A percentile compares a stretch with the other conserved stretches of the same genome.
phyloP scores from a whole-genome alignment of 2,113 vertebrate species.

The Mesocricetus auratus region DNA sequence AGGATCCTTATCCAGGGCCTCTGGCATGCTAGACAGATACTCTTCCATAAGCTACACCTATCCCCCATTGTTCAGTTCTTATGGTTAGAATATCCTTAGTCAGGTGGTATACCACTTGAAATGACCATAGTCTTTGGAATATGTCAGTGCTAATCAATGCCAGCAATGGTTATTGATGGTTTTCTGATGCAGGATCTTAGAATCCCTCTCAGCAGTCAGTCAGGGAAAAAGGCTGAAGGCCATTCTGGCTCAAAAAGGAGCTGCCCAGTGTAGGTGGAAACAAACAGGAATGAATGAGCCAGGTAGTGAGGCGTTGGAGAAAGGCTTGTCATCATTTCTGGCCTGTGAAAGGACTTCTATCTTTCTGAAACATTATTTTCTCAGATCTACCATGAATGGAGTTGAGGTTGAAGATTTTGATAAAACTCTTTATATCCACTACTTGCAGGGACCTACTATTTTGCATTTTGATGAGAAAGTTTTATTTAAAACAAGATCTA shows the following conservation, averaged over 20 bases:
- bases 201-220: background rate
- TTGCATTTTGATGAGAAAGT: conserved; percentile 40
- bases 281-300: background rate
- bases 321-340: background rate
- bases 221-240: background rate
- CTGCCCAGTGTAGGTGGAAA: background rate
- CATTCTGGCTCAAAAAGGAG: background rate
- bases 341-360: background rate
- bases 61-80: background rate
- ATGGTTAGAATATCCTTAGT: background rate
- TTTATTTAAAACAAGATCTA: conserved; percentile 49
- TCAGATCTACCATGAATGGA: background rate
- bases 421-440: conserved; percentile 27
- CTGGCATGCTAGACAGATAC: background rate
- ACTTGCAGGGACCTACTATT: background rate
- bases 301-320: background rate
- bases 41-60: background rate
- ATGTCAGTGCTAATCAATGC: background rate
- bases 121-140: background rate
- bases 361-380: conserved; percentile 23
- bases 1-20: background rate
- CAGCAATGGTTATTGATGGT: background rate
- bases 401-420: conserved; percentile 25
- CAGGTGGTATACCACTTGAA: background rate
- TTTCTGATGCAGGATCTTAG: background rate